Percentiles rank a stretch among this genome's conserved stretches.
Evolutionary conservation across 1,140 invertebrate species (phyloP).

Genomic region (Paramacrobiotus metropolitanus): DNA sequence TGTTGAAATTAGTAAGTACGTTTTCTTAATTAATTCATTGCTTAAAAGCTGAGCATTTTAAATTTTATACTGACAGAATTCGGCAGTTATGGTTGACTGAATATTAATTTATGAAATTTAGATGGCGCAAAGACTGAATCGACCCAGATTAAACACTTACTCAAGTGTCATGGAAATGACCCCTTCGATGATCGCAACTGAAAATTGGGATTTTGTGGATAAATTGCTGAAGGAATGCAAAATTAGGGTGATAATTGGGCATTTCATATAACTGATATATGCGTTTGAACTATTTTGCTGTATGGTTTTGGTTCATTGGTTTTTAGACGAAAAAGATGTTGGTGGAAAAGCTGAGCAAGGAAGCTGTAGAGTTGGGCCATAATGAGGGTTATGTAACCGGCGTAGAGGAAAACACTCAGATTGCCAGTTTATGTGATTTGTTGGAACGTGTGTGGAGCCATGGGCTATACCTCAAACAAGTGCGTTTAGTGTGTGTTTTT

Average conservation of each 20-base stretch:
- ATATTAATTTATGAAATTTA: no score
- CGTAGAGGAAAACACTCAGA: slow-evolving; percentile 89
- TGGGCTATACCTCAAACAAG: slow-evolving; percentile 75
- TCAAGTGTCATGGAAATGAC: no score
- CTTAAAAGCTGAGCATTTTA: no score
- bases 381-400: slow-evolving; percentile 34
- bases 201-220: slow-evolving; percentile 94
- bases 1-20: no score
- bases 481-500: slow-evolving; percentile 14
- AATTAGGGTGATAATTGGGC: slow-evolving; percentile 37
- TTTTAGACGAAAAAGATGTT: slow-evolving; percentile 84
- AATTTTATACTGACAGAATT: no score
- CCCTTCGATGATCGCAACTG: slow-evolving; percentile 50
- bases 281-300: neutral
- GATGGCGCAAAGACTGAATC: no score
- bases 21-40: no score
- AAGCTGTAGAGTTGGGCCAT: slow-evolving; percentile 59
- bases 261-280: slow-evolving; percentile 11
- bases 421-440: slow-evolving; percentile 87
- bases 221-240: slow-evolving; percentile 49
- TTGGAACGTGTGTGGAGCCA: slow-evolving; percentile 94
- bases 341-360: slow-evolving; percentile 88
- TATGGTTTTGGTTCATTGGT: slow-evolving; percentile 10
- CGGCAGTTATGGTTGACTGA: no score
- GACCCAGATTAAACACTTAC: no score